Evolutionary conservation across 2,113 vertebrate species (phyloP).

Genomic region (Menura novaehollandiae): DNA sequence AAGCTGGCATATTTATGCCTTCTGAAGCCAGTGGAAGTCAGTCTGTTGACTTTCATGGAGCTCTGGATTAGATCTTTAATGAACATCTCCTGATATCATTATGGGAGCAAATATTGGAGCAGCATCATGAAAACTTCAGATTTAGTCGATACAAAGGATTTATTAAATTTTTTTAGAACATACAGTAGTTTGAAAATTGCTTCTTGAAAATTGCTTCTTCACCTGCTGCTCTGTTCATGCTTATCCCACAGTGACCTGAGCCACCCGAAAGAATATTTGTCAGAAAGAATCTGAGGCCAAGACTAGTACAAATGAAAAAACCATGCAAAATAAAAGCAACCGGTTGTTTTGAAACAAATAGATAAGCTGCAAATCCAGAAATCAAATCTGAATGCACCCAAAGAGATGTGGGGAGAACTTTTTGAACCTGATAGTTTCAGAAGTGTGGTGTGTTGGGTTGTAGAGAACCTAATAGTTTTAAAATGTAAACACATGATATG

Average conservation of each 20-base stretch:
- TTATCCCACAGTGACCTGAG: conserved; percentile 11
- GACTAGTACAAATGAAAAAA: not conserved
- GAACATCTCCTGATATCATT: conserved; percentile 55
- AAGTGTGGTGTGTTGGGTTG: not conserved
- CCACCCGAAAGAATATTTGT: not conserved
- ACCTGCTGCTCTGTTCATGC: conserved; percentile 25
- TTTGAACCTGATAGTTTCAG: not conserved
- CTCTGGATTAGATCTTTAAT: conserved; percentile 63
- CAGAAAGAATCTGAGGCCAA: not conserved
- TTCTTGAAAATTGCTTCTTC: conserved; percentile 46
- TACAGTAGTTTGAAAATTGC: conserved; percentile 33
- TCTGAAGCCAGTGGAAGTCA: not conserved
- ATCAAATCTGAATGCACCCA: not conserved
- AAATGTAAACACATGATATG: conserved; percentile 48
- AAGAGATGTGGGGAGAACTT: not conserved
- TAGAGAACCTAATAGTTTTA: conserved; percentile 7
- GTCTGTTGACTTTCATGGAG: conserved; percentile 31
- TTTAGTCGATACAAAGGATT: not conserved
- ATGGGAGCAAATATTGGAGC: conserved; percentile 56
- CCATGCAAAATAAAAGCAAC: not conserved
- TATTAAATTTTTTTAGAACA: conserved; percentile 34
- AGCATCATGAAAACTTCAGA: conserved; percentile 44
- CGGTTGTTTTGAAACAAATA: not conserved
- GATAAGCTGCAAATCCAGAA: not conserved
- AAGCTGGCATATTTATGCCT: not conserved